Evolutionary conservation across 2,797 vertebrate species (phyloP).

Genomic region (Aldrovandia affinis): DNA sequence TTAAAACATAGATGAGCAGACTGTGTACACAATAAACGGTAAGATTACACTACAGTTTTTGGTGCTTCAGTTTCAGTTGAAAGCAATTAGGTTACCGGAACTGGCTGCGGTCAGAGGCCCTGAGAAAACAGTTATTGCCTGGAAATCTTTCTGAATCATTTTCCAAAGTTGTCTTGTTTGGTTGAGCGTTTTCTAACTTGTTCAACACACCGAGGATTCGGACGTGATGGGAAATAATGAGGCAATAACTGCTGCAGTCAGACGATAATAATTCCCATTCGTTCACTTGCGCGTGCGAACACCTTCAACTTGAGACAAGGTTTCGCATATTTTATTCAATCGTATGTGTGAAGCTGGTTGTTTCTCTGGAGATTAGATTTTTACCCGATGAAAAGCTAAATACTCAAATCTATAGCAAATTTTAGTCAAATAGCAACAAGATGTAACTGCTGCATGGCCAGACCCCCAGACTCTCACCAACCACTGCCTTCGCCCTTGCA

Average conservation of each 20-base stretch:
- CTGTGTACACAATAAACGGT: no score
- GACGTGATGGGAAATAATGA: constrained; percentile 15
- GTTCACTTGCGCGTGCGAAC: neutral
- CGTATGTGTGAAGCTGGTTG: neutral
- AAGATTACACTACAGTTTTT: no score
- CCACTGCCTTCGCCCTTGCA: constrained; percentile 16
- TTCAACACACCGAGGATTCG: neutral
- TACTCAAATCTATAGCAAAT: neutral
- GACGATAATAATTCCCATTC: neutral
- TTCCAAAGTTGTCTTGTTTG: constrained; percentile 8
- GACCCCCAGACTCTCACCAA: neutral
- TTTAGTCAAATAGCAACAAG: neutral
- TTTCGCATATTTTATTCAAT: neutral
- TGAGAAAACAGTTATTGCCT: neutral
- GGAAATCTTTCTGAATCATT: neutral
- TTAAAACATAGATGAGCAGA: no score
- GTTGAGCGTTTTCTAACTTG: neutral
- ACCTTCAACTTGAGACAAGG: neutral
- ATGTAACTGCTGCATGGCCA: neutral
- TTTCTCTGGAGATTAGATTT: neutral
- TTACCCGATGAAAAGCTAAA: neutral
- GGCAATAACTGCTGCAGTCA: neutral
- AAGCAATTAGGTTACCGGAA: neutral
- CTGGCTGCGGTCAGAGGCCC: neutral
- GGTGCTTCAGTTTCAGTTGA: no score